Percentiles rank a stretch among this genome's conserved stretches.
Evolutionary conservation across 1,140 invertebrate species (phyloP).

Genomic region (Propsilocerus akamusi): DNA sequence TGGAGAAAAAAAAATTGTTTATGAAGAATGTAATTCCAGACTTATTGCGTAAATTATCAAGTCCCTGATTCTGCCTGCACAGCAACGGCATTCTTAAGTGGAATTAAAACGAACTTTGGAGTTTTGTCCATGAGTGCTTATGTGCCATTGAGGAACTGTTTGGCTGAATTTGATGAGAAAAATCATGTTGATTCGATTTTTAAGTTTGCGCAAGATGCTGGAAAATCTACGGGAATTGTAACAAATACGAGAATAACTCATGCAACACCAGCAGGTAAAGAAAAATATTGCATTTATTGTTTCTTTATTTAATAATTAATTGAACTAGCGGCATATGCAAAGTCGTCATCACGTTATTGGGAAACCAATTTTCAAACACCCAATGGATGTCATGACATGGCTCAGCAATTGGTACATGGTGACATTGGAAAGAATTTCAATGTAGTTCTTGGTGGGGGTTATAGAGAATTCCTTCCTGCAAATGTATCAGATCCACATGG

Average conservation of each 20-base stretch:
- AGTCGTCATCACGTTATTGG: no score
- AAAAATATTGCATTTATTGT: no score
- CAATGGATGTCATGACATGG: no score
- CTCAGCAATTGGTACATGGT: conserved; percentile 50
- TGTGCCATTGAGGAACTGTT: conserved; percentile 34
- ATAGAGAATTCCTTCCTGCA: conserved; percentile 40
- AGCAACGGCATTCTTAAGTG: conserved; percentile 57
- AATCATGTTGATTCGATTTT: conserved; percentile 32
- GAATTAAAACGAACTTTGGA: conserved; percentile 67
- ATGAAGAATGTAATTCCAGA: no score
- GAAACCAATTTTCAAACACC: no score
- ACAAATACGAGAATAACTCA: conserved; percentile 66
- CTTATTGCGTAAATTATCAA: conserved; percentile 57
- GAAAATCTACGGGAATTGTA: conserved; percentile 53
- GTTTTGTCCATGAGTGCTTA: conserved; percentile 45
- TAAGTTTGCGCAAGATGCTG: conserved; percentile 48
- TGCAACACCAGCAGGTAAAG: no score
- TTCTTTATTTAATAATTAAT: no score
- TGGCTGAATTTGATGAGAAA: conserved; percentile 13
- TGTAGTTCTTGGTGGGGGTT: conserved; percentile 51
- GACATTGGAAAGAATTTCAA: conserved; percentile 38
- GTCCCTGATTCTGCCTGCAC: conserved; percentile 62
- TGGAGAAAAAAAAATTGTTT: no score
- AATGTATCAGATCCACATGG: conserved; percentile 45
- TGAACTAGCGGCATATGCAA: no score